A percentile compares a stretch with the other conserved stretches of the same genome.
Evolutionary conservation across 1,140 invertebrate species (phyloP).

Genomic region (Aphaenogaster floridana): DNA sequence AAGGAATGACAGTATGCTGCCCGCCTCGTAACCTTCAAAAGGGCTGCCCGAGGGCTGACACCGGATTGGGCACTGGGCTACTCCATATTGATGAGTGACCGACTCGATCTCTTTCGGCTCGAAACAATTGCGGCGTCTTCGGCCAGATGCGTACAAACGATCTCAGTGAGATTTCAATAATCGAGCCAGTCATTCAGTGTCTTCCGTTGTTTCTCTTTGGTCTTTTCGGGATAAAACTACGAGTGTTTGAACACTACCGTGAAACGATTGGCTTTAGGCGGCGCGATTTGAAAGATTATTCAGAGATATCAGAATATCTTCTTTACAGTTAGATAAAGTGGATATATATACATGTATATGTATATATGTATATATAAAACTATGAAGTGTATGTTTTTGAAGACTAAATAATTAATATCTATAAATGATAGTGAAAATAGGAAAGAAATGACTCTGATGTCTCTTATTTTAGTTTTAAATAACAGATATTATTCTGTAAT

Average conservation of each 20-base stretch:
- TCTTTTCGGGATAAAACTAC: neutral
- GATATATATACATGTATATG: neutral
- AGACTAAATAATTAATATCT: neutral
- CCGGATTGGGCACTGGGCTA: constrained; percentile 77
- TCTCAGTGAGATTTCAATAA: constrained; percentile 69
- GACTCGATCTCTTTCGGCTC: constrained; percentile 61
- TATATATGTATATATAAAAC: neutral
- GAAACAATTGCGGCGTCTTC: constrained; percentile 75
- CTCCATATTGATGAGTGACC: constrained; percentile 82
- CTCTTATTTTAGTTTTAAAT: neutral
- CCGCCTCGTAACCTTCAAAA: constrained; percentile 82
- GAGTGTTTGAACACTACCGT: neutral
- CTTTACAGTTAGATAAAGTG: neutral
- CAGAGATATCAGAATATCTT: neutral
- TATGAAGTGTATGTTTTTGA: neutral
- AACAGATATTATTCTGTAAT: neutral
- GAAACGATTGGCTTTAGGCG: neutral
- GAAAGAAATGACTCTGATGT: neutral
- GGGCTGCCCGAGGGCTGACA: constrained; percentile 76
- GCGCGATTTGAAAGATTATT: neutral
- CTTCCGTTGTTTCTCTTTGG: constrained; percentile 2
- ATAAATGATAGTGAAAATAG: neutral
- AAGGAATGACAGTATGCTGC: constrained; percentile 82
- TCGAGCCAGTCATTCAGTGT: constrained; percentile 45
- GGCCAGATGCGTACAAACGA: constrained; percentile 33